phyloP scores from a whole-genome alignment of 2,797 vertebrate genomes.

The Glossophaga mutica region DNA sequence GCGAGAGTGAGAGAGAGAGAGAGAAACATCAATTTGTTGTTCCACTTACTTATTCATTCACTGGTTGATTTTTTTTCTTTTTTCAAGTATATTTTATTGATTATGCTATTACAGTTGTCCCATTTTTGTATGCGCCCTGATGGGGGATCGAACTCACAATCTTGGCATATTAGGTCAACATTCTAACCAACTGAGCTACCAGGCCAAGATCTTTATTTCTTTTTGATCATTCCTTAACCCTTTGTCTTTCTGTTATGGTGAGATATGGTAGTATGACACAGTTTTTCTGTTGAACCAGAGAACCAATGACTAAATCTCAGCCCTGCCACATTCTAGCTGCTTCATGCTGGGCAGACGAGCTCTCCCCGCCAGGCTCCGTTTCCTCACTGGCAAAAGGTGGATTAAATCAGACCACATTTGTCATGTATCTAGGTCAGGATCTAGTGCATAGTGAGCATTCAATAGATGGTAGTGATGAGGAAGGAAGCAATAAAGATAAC shows the following conservation, averaged over 20 bases:
- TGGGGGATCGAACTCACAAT: background rate
- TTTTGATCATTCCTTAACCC: background rate
- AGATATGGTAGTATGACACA: background rate
- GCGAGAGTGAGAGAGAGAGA: no score
- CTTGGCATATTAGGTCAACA: background rate
- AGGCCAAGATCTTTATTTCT: background rate
- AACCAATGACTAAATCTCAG: background rate
- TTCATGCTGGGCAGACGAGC: background rate
- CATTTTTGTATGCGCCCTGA: background rate
- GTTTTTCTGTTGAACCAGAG: background rate
- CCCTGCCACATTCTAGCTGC: background rate
- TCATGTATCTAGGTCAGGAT: background rate
- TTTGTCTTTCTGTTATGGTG: background rate
- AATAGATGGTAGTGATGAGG: background rate
- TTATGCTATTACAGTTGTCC: no score
- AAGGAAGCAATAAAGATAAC: background rate
- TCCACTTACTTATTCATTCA: background rate
- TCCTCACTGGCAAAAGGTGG: background rate
- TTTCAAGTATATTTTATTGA: no score
- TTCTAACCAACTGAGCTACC: background rate
- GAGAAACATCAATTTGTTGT: background rate
- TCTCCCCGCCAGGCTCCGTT: background rate
- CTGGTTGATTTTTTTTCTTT: background rate
- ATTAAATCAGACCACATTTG: background rate
- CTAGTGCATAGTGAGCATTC: background rate